Conservation (phyloP, 2,113 vertebrate species). For the Paratilapia polleni region DNA sequence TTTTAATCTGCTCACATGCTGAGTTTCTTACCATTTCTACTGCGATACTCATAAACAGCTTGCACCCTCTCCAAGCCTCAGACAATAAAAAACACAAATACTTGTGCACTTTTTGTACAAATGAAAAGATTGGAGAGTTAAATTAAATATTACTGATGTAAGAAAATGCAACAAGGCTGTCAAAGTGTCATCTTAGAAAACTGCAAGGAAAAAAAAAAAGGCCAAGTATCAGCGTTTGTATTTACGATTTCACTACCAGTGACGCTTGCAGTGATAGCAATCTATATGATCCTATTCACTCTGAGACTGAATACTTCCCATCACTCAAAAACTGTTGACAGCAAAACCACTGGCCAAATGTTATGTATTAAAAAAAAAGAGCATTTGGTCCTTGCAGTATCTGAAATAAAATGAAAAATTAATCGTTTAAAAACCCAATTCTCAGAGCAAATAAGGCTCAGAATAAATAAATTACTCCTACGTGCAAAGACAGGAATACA, state of each 20-base stretch:
- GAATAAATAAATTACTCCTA: neutral
- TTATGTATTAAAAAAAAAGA: neutral
- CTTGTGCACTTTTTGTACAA: neutral
- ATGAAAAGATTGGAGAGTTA: neutral
- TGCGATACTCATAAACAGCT: conserved; percentile 28
- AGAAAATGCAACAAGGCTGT: neutral
- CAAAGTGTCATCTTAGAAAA: neutral
- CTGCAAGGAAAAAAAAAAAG: neutral
- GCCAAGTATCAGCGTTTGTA: neutral
- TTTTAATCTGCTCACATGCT: neutral
- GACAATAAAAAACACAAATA: conserved; percentile 23
- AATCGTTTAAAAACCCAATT: neutral
- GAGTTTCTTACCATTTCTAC: neutral
- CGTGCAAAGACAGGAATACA: neutral
- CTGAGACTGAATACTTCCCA: conserved; percentile 8
- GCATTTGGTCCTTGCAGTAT: conserved; percentile 13
- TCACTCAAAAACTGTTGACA: conserved; percentile 16
- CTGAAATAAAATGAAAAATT: conserved; percentile 37
- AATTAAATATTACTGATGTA: conserved; percentile 14
- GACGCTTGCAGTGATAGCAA: neutral
- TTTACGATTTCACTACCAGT: conserved; percentile 3
- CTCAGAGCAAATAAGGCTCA: neutral
- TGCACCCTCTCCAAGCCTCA: neutral
- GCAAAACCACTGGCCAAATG: conserved; percentile 7
- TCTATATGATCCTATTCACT: conserved; percentile 6